Evolutionary conservation across 2,113 vertebrate species (phyloP).

Genomic region (Galeopterus variegatus): DNA sequence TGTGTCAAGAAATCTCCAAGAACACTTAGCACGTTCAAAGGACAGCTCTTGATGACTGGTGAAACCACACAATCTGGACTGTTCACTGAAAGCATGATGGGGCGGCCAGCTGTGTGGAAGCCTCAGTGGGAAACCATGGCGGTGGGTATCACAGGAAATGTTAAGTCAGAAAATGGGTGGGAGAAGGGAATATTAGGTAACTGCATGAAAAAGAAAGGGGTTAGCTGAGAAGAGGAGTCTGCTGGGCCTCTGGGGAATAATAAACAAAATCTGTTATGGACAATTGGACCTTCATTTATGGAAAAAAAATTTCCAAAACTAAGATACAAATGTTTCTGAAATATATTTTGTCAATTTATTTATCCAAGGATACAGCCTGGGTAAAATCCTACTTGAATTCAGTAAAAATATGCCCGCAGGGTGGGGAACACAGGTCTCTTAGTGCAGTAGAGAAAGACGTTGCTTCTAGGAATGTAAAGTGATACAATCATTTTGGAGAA

Average conservation of each 20-base stretch:
- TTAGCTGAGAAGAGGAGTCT: neutral
- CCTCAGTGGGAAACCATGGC: neutral
- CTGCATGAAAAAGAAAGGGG: neutral
- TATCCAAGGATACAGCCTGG: neutral
- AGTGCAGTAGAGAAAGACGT: neutral
- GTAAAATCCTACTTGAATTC: neutral
- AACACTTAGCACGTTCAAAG: neutral
- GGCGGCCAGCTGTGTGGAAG: neutral
- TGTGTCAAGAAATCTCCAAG: neutral
- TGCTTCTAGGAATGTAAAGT: neutral
- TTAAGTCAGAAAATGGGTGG: neutral
- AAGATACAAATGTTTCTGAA: neutral
- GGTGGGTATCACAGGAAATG: neutral
- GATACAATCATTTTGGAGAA: neutral
- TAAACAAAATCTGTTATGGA: neutral
- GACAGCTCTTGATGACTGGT: neutral
- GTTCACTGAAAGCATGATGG: neutral
- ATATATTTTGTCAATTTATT: neutral
- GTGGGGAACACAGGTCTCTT: neutral
- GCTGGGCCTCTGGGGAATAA: neutral
- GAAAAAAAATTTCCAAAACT: neutral
- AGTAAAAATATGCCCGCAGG: neutral
- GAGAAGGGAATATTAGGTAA: neutral
- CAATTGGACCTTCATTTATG: neutral
- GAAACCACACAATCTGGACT: neutral